Percentiles rank a stretch among this genome's conserved stretches.
Conservation (phyloP, 1,140 invertebrate species). For the Oreohelix idahoensis region DNA sequence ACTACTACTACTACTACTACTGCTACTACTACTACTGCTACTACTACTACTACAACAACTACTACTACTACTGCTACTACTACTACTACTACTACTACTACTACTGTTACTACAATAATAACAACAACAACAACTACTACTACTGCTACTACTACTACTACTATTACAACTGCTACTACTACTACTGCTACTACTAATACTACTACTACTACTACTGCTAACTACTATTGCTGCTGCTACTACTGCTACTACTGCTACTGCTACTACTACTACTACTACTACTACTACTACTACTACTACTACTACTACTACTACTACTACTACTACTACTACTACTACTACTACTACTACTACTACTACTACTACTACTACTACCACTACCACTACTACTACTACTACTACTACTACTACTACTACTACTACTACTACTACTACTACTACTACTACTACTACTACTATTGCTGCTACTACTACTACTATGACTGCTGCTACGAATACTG, state of each 20-base stretch:
- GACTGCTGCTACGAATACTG: too few relatives aligned
- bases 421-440: constrained; percentile 20
- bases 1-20: constrained; percentile 24
- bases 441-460: constrained; percentile 13
- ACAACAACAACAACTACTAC: constrained; percentile 27
- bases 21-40: constrained; percentile 12
- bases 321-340: constrained; percentile 32
- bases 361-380: constrained; percentile 33
- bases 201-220: too few relatives aligned
- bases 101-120: too few relatives aligned
- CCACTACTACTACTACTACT: constrained; percentile 31
- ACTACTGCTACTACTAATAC: too few relatives aligned
- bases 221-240: constrained; percentile 28
- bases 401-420: constrained; percentile 32
- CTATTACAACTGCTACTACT: constrained; percentile 26
- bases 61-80: constrained; percentile 27
- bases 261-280: not conserved
- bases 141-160: constrained; percentile 30
- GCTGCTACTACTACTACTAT: not conserved
- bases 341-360: constrained; percentile 34
- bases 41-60: too few relatives aligned
- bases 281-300: too few relatives aligned
- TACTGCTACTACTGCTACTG: constrained; percentile 24
- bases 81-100: constrained; percentile 33
- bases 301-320: constrained; percentile 12